These are phyloP conservation scores for Callaeas wilsoni DNA, from an alignment of 2,113 vertebrate genomes.

Conservation along the genomic window DNA sequence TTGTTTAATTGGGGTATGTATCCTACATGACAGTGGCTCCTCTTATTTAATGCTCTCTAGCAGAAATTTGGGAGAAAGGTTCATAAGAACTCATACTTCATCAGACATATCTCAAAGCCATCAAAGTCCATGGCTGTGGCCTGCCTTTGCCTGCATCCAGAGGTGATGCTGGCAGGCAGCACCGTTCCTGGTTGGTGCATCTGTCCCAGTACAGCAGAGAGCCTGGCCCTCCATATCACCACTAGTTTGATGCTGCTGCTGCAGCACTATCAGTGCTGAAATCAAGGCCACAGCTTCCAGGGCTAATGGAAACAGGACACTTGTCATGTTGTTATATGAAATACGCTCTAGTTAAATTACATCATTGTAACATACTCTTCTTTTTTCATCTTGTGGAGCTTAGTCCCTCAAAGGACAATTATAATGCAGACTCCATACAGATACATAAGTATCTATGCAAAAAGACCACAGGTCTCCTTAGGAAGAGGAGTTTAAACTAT, in stretches of 20 bases:
- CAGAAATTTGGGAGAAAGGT: not conserved
- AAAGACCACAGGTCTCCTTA: not conserved
- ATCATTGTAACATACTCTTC: not conserved
- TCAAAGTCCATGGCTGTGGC: not conserved
- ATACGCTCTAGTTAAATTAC: not conserved
- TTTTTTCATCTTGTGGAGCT: not conserved
- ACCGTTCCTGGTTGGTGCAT: not conserved
- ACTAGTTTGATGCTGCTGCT: not conserved
- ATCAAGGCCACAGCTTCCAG: not conserved
- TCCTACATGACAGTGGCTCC: not conserved
- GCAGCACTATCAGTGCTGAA: not conserved
- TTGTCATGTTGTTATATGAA: not conserved
- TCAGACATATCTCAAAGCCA: not conserved
- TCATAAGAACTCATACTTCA: not conserved
- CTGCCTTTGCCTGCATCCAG: not conserved
- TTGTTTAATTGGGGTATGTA: not conserved
- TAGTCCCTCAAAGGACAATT: not conserved
- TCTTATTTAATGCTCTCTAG: not conserved
- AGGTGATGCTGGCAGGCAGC: not conserved
- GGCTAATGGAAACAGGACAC: not conserved
- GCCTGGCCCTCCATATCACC: not conserved
- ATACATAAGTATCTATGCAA: not conserved
- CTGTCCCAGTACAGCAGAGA: not conserved
- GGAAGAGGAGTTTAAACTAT: not conserved
- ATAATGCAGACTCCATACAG: not conserved